These are phyloP conservation scores for Patella depressa DNA, from an alignment of 2,888 invertebrate species.

Conservation along the genomic window DNA sequence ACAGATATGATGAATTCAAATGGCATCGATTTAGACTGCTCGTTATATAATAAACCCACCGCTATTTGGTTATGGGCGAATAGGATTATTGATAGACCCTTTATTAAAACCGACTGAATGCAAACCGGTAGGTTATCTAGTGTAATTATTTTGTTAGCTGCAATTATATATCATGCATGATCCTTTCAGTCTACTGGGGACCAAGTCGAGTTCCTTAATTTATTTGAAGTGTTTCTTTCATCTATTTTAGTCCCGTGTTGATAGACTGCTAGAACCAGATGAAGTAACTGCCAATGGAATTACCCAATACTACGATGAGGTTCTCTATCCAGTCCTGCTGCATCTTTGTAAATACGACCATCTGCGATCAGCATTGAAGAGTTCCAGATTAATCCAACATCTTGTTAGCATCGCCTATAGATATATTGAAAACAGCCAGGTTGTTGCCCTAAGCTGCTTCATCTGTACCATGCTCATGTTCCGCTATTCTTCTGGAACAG, in stretches of 20 bases:
- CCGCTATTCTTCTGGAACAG: constrained; percentile 37
- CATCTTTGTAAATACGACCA: constrained; percentile 31
- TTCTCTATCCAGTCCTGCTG: constrained; percentile 36
- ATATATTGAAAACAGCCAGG: constrained; percentile 31
- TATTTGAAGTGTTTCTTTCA: no score
- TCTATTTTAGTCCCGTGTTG: neutral
- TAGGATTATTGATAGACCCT: no score
- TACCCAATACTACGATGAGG: constrained; percentile 25
- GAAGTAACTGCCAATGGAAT: constrained; percentile 31
- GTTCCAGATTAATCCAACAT: constrained; percentile 40
- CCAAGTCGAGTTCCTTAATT: no score
- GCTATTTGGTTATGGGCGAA: no score
- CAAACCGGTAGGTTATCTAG: no score
- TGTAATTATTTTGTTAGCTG: no score
- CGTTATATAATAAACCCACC: no score
- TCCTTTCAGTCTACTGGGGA: no score
- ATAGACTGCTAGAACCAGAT: constrained; percentile 30
- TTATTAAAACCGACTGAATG: no score
- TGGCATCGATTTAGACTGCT: no score
- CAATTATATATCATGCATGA: no score
- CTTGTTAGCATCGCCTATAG: constrained; percentile 39
- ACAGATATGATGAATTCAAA: no score
- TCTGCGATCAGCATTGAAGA: constrained; percentile 40
- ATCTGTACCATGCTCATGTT: constrained; percentile 46
- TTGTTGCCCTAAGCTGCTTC: constrained; percentile 32